Conservation (phyloP, 2,888 invertebrate species). For the Tineola bisselliella region DNA sequence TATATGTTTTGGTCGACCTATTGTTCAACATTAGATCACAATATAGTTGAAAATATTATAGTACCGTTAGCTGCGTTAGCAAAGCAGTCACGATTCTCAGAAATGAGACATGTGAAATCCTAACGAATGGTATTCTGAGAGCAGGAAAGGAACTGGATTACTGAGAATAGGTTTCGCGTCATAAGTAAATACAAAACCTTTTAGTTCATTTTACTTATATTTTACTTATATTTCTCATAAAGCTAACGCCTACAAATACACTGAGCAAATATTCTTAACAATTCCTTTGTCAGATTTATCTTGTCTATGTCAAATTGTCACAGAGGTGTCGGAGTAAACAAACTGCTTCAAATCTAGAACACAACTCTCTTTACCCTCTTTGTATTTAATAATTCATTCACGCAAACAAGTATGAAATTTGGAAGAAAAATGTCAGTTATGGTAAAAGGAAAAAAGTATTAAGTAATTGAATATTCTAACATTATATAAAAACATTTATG, state of each 20-base stretch:
- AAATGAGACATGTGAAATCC: slow-evolving; percentile 42
- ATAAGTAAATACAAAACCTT: neutral
- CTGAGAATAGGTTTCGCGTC: neutral
- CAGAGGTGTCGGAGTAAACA: neutral
- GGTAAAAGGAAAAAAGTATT: neutral
- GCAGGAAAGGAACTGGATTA: neutral
- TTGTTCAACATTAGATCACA: too few species aligned
- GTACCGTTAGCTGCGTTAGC: too few species aligned
- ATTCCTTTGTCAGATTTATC: slow-evolving; percentile 14
- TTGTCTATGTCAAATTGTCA: slow-evolving; percentile 10
- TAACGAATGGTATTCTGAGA: slow-evolving; percentile 48
- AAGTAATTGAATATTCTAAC: too few species aligned
- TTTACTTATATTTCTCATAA: neutral
- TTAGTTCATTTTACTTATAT: neutral
- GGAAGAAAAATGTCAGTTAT: neutral
- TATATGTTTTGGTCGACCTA: too few species aligned
- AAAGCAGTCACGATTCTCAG: slow-evolving; percentile 44
- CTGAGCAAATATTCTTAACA: neutral
- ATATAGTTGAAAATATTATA: too few species aligned
- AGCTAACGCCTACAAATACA: slow-evolving; percentile 1
- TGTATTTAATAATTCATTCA: neutral
- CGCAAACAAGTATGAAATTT: neutral
- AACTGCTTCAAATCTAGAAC: slow-evolving; percentile 6
- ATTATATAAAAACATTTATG: neutral
- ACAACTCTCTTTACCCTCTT: neutral